Percentiles rank a stretch among this genome's conserved stretches.
Evolutionary conservation across 2,797 vertebrate genomes (phyloP).

Genomic region (Huso huso): DNA sequence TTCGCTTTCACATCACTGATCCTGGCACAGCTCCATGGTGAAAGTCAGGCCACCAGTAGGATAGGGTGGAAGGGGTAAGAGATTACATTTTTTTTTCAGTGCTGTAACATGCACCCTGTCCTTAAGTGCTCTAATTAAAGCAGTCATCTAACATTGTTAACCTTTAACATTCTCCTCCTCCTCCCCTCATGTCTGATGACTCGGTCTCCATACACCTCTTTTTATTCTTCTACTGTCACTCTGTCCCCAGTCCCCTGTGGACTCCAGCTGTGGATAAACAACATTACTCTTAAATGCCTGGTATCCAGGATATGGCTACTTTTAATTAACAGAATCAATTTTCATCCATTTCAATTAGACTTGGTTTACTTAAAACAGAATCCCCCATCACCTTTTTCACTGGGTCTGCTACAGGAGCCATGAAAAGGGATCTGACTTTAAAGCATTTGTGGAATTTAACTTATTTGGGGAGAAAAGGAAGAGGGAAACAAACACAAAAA

Average conservation of each 20-base stretch:
- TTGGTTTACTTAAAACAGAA: slow-evolving; percentile 47
- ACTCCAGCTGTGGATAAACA: slow-evolving; percentile 54
- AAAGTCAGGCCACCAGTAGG: slow-evolving; percentile 35
- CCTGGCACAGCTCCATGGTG: too few species aligned
- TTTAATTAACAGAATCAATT: slow-evolving; percentile 69
- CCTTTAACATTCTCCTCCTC: slow-evolving; percentile 28
- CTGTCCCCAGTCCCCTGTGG: neutral
- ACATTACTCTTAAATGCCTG: slow-evolving; percentile 51
- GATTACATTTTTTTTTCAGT: too few species aligned
- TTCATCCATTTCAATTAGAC: slow-evolving; percentile 43
- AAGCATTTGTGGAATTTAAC: too few species aligned
- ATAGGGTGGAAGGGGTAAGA: too few species aligned
- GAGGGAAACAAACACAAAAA: neutral
- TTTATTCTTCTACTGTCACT: neutral
- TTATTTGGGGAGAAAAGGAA: neutral
- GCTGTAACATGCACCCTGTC: too few species aligned
- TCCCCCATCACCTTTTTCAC: neutral
- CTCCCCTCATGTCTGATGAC: slow-evolving; percentile 25
- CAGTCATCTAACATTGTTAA: slow-evolving; percentile 65
- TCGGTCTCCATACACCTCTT: slow-evolving; percentile 22
- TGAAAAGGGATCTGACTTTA: too few species aligned
- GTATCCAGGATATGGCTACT: slow-evolving; percentile 56
- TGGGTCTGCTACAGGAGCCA: too few species aligned
- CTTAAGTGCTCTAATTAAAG: slow-evolving; percentile 55
- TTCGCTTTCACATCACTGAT: slow-evolving; percentile 25